Base-by-base conservation (phyloP, 2,797 vertebrate genomes). In the Stomatorhinus walkeri region DNA sequence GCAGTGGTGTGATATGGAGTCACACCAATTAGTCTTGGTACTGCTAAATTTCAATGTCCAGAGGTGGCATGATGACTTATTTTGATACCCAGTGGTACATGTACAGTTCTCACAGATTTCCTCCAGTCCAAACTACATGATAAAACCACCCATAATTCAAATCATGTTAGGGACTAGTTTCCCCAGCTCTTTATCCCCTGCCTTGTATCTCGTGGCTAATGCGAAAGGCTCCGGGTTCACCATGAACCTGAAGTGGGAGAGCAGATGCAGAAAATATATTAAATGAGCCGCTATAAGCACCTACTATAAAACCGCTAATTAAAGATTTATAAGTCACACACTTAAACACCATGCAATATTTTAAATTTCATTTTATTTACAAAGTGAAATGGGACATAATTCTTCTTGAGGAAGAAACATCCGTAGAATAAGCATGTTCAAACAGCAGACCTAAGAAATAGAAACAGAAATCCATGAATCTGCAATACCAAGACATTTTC, bases 341-440 rank as follows among this genome's bases (percentile, higher is more conserved):
- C 24, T 22, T 87, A 5, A 3, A 88, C 89, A 3, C 88, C 88
- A 59, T 36, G 49, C 51, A 88, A 48, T 48, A 81, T 94, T 94
- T 93, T 72, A 61, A 91, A 91, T 89, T 90, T 85, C 48, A 93
- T 92, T 98, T 98, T 98, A 99, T 98, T 98, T 96, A 97, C 95
- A 97, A 95, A 95, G 89, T 95, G 84, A 95, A 92, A 92, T 92
- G 88, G 89, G 90, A 92, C 93, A 88, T 93, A 92, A 95, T 94
- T 93, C 86, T 93, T 93, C 94, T 88, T 92, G 90, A 90, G 16
- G 76, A 89, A 92, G 88, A 93, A 10, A 92, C 91, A 90, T 90
- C 88, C 92, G 92, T 52, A 94, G 94, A 92, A 93, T 92, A 92
- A 94, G 91, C 90, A 94, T 90, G 89, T 90, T 95, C 95, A 91